Evolutionary conservation across 1,140 invertebrate species (phyloP).

Genomic region (Cydia amplana): DNA sequence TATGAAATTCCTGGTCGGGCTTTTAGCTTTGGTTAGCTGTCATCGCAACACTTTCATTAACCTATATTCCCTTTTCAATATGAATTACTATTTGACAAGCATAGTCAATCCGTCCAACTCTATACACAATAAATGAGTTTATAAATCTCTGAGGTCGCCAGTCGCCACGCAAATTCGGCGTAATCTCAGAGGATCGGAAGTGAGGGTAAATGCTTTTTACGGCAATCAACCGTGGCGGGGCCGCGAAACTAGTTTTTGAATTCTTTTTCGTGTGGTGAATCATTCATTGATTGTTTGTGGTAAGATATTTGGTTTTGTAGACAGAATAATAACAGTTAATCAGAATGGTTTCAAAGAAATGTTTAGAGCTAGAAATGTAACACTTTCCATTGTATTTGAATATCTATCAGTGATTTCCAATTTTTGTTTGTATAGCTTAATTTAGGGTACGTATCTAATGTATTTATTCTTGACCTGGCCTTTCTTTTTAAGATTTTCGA

Average conservation of each 20-base stretch:
- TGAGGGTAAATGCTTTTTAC: conserved; percentile 58
- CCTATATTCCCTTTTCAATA: no score
- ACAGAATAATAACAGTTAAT: conserved; percentile 7
- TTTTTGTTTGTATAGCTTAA: neutral
- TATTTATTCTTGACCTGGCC: no score
- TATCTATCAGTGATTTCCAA: neutral
- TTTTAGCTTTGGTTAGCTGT: no score
- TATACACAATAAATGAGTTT: conserved; percentile 17
- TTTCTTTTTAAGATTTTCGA: no score
- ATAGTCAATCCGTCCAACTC: neutral
- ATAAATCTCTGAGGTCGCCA: conserved; percentile 20
- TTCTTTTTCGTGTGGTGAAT: conserved; percentile 46
- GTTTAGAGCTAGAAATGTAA: neutral
- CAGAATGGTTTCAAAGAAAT: conserved; percentile 7
- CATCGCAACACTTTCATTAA: no score
- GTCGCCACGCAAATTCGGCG: conserved; percentile 12
- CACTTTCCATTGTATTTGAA: neutral
- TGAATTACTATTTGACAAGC: neutral
- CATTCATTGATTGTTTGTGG: conserved; percentile 16
- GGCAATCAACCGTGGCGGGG: conserved; percentile 70
- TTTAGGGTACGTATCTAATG: neutral
- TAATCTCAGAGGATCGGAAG: conserved; percentile 39
- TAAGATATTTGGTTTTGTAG: neutral
- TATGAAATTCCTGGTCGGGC: no score
- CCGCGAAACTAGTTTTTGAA: conserved; percentile 72